Percentiles rank a stretch among this genome's conserved stretches.
Evolutionary conservation across 2,888 invertebrate genomes (phyloP).

Genomic region (Euplagia quadripunctaria): DNA sequence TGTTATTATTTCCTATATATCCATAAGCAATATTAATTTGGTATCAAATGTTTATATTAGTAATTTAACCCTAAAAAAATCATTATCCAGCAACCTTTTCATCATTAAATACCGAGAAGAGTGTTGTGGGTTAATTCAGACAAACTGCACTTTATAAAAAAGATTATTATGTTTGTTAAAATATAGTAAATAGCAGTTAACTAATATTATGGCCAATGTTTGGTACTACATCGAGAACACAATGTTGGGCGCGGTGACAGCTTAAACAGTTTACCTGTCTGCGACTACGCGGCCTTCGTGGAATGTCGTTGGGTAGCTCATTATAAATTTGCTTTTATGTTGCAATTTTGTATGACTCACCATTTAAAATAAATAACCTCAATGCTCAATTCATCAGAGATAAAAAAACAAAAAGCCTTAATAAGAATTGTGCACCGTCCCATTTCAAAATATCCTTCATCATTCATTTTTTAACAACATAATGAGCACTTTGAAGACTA

Average conservation of each 20-base stretch:
- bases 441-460: conserved; percentile 46
- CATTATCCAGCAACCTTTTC: neutral
- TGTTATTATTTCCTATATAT: neutral
- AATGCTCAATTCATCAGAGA: conserved; percentile 51
- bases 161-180: neutral
- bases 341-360: conserved; percentile 78
- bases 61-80: neutral
- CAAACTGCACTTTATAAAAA: neutral
- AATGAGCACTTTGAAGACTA: conserved; percentile 51
- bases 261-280: conserved; percentile 66
- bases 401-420: conserved; percentile 41
- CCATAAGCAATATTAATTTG: no score
- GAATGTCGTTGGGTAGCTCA: conserved; percentile 79
- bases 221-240: conserved; percentile 30
- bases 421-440: conserved; percentile 28
- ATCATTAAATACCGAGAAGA: neutral
- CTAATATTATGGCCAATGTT: conserved; percentile 17
- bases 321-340: conserved; percentile 78
- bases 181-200: neutral
- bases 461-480: conserved; percentile 56
- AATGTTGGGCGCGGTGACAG: conserved; percentile 52
- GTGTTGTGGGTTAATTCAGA: neutral
- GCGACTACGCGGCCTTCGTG: conserved; percentile 64
- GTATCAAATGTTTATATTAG: no score
- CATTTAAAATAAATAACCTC: conserved; percentile 59